These are phyloP conservation scores for Gallinago solitaria DNA, from an alignment of 2,797 vertebrate genomes.

Conservation along the genomic window DNA sequence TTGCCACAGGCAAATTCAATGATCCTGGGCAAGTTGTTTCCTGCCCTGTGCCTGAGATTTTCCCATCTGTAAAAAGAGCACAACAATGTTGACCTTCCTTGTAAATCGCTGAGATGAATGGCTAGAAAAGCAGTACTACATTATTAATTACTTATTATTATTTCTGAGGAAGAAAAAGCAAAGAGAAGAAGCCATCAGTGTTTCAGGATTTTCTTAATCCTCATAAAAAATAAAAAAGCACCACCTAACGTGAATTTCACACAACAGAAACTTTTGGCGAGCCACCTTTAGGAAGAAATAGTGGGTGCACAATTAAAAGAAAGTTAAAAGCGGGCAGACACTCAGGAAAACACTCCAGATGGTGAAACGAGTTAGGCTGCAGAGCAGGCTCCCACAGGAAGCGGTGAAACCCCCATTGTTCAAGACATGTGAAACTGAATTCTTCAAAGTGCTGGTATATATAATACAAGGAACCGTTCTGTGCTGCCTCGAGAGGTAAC, in stretches of 20 bases:
- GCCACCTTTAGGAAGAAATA: constrained; percentile 11
- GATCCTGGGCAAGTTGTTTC: constrained; percentile 35
- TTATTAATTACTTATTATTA: constrained; percentile 10
- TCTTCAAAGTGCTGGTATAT: neutral
- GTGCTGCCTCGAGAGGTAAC: neutral
- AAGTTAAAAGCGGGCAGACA: constrained; percentile 14
- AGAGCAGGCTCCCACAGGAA: constrained; percentile 51
- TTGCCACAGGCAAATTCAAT: neutral
- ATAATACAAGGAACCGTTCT: neutral
- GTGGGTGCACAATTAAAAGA: neutral
- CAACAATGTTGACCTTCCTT: neutral
- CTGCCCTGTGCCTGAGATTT: constrained; percentile 19
- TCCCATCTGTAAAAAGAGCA: constrained; percentile 3
- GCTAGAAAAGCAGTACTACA: neutral
- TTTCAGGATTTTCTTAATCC: neutral
- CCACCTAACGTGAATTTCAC: neutral
- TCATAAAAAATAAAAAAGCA: neutral
- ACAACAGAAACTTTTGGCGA: neutral
- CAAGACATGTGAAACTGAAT: constrained; percentile 11
- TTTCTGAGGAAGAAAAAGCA: constrained; percentile 15
- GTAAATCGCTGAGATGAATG: neutral
- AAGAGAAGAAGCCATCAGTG: neutral
- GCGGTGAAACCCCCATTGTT: constrained; percentile 51
- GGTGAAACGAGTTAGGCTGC: constrained; percentile 34
- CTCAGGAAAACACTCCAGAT: constrained; percentile 51